Percentiles rank a stretch among this genome's conserved stretches.
Conservation (phyloP, 23 tunicate species). For the Trididemnum miniatum region DNA sequence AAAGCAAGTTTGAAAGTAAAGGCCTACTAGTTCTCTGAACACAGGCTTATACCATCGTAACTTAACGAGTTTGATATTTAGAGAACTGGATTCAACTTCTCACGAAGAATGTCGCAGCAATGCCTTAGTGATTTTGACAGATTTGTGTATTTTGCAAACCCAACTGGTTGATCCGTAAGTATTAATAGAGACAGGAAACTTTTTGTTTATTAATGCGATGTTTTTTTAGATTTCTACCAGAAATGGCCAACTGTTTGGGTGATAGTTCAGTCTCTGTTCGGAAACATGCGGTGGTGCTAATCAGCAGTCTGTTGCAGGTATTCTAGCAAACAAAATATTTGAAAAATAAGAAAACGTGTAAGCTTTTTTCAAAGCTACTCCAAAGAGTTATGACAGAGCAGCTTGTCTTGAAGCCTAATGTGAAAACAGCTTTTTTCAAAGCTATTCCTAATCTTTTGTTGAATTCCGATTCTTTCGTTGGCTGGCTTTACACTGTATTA, state of each 20-base stretch:
- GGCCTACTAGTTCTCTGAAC: no score
- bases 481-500: no score
- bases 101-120: constrained; percentile 60
- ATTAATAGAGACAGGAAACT: neutral
- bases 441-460: no score
- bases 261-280: constrained; percentile 54
- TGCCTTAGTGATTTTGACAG: constrained; percentile 63
- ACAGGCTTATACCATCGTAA: no score
- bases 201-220: neutral
- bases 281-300: constrained; percentile 52
- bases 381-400: no score
- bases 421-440: no score
- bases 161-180: constrained; percentile 85
- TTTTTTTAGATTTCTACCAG: constrained; percentile 16
- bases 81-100: constrained; percentile 61
- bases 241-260: constrained; percentile 82
- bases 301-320: constrained; percentile 57
- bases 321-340: neutral
- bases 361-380: no score
- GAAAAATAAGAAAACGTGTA: no score
- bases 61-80: no score
- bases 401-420: no score
- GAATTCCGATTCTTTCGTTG: no score
- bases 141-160: constrained; percentile 72
- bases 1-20: no score